These are phyloP conservation scores for Dascyllus trimaculatus DNA, from an alignment of 2,113 vertebrate species.

Conservation along the genomic window DNA sequence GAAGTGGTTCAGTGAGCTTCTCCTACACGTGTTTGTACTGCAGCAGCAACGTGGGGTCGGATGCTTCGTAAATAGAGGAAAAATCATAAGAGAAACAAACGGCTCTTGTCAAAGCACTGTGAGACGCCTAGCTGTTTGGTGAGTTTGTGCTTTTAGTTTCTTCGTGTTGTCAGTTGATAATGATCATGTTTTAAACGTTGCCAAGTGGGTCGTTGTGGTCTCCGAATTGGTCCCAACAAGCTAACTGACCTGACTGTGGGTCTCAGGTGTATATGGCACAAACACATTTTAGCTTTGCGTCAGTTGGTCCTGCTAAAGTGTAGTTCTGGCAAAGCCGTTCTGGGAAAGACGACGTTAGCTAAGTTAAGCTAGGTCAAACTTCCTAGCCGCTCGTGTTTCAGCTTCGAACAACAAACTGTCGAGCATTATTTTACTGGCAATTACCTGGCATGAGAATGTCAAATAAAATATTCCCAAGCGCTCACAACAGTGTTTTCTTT, in stretches of 20 bases:
- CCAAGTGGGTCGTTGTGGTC: background rate
- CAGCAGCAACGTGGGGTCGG: background rate
- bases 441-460: background rate
- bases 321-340: too few relatives aligned
- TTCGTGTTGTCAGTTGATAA: background rate
- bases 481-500: background rate
- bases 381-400: too few relatives aligned
- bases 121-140: background rate
- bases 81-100: background rate
- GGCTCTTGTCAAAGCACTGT: background rate
- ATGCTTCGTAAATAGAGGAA: background rate
- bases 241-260: background rate
- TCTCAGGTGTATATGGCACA: background rate
- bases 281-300: too few relatives aligned
- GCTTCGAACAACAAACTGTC: background rate
- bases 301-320: too few relatives aligned
- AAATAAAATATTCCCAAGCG: background rate
- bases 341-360: background rate
- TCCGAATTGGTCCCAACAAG: background rate
- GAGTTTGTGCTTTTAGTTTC: slow-evolving; percentile 15
- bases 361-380: background rate
- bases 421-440: rapidly evolving
- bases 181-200: background rate
- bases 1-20: background rate
- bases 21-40: slow-evolving; percentile 42